A percentile compares a stretch with the other conserved stretches of the same genome.
Conservation (phyloP, 1,140 invertebrate species). For the Euglossa dilemma region DNA sequence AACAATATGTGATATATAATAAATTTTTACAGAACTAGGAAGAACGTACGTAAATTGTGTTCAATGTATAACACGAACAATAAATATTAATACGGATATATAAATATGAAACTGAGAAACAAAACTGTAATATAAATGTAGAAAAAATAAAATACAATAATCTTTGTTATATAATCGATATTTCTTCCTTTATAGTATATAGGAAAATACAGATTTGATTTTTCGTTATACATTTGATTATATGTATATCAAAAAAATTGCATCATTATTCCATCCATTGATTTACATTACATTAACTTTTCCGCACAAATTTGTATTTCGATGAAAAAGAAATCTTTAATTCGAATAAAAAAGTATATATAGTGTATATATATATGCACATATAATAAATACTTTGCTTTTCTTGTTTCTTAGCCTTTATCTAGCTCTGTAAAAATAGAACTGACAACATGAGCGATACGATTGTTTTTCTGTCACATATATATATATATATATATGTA, state of each 20-base stretch:
- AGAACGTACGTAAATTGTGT: too few species aligned
- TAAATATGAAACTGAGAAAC: not conserved
- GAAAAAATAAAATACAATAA: not conserved
- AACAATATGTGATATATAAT: too few species aligned
- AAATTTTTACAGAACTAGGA: too few species aligned
- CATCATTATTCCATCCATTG: not conserved
- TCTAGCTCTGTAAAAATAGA: slow-evolving; percentile 29
- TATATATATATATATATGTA: not conserved
- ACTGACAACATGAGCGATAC: slow-evolving; percentile 14
- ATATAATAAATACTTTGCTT: not conserved
- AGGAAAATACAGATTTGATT: not conserved
- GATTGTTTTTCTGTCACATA: slow-evolving; percentile 2
- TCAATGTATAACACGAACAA: too few species aligned
- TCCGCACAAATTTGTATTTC: not conserved
- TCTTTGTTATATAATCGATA: not conserved
- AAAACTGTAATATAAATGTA: not conserved
- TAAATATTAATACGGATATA: not conserved
- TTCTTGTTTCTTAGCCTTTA: slow-evolving; percentile 4
- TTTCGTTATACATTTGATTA: not conserved
- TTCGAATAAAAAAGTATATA: not conserved
- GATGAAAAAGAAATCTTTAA: not conserved
- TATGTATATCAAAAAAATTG: not conserved
- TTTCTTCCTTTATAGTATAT: not conserved
- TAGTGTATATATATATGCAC: not conserved
- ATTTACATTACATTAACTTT: not conserved